These are phyloP conservation scores for Maniola hyperantus DNA, from an alignment of 2,888 invertebrate genomes.

Conservation along the genomic window DNA sequence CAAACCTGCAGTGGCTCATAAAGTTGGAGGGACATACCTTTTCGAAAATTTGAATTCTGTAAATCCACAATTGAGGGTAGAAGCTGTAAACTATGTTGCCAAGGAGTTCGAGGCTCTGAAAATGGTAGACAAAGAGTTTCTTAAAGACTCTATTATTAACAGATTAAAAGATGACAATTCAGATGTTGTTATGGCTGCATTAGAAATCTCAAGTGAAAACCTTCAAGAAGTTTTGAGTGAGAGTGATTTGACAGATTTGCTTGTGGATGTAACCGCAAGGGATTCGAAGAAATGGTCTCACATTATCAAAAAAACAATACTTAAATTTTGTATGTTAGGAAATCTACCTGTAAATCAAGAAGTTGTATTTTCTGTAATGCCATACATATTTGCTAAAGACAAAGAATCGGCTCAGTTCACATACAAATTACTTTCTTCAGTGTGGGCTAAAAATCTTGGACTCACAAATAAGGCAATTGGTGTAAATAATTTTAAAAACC, in stretches of 20 bases:
- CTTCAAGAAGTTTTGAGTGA: slow-evolving; percentile 70
- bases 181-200: slow-evolving; percentile 82
- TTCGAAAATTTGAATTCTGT: slow-evolving; percentile 89
- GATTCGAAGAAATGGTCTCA: slow-evolving; percentile 64
- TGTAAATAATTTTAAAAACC: slow-evolving; percentile 49
- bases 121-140: slow-evolving; percentile 81
- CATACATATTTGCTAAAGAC: slow-evolving; percentile 83
- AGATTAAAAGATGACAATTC: slow-evolving; percentile 86
- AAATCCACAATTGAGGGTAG: slow-evolving; percentile 84
- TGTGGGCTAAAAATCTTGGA: slow-evolving; percentile 65
- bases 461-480: slow-evolving; percentile 49
- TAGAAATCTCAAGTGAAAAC: slow-evolving; percentile 68
- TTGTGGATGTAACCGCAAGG: slow-evolving; percentile 79
- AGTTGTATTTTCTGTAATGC: slow-evolving; percentile 82
- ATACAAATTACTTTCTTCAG: slow-evolving; percentile 61
- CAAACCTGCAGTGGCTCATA: slow-evolving; percentile 80
- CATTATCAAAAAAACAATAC: slow-evolving; percentile 65
- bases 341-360: slow-evolving; percentile 78
- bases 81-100: slow-evolving; percentile 85
- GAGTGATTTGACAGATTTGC: slow-evolving; percentile 67
- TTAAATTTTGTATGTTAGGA: slow-evolving; percentile 72
- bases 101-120: slow-evolving; percentile 76
- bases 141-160: slow-evolving; percentile 84
- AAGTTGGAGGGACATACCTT: slow-evolving; percentile 78
- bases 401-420: slow-evolving; percentile 55